Evolutionary conservation across 2,888 invertebrate genomes (phyloP).

Genomic region (Drosophila differens): DNA sequence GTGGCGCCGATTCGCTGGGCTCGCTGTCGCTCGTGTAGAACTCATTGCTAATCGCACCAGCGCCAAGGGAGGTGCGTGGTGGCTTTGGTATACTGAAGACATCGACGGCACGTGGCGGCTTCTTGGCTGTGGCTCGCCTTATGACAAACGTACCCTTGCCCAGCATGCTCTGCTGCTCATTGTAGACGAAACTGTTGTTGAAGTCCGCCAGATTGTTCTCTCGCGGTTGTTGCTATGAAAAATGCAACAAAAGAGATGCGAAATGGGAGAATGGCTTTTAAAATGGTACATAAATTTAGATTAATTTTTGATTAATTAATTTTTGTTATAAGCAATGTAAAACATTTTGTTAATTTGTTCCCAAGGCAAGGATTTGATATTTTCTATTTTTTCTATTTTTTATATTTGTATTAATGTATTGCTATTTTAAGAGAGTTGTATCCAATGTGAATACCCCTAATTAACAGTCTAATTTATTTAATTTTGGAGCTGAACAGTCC

Average conservation of each 20-base stretch:
- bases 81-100: constrained; percentile 74
- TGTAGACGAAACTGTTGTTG: constrained; percentile 65
- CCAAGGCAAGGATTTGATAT: no score
- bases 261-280: not conserved
- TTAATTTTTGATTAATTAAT: not conserved
- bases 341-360: not conserved
- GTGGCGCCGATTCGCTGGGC: constrained; percentile 64
- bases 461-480: not conserved
- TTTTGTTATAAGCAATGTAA: not conserved
- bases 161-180: constrained; percentile 85
- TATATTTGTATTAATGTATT: not conserved
- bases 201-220: constrained; percentile 55
- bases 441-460: not conserved
- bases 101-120: constrained; percentile 75
- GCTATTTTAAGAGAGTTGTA: not conserved
- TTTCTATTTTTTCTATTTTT: not conserved
- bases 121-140: constrained; percentile 84
- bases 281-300: not conserved
- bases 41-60: constrained; percentile 70
- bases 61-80: constrained; percentile 53
- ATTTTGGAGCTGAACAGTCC: not conserved
- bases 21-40: constrained; percentile 77
- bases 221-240: constrained; percentile 32
- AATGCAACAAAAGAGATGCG: not conserved
- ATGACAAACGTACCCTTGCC: constrained; percentile 92